Conservation (phyloP, 1,140 invertebrate genomes). For the Bathynomus jamesi region DNA sequence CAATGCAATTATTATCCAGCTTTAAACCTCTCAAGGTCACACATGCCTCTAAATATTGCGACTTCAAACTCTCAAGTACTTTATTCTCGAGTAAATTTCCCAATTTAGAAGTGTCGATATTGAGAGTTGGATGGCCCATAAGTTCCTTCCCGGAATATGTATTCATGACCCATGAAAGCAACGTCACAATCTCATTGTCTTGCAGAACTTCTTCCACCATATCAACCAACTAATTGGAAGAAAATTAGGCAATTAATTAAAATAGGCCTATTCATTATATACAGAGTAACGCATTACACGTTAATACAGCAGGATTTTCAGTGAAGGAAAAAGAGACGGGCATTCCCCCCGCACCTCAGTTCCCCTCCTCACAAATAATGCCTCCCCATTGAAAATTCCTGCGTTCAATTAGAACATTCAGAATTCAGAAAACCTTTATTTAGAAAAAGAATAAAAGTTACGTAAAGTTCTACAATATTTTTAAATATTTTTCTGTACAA, state of each 20-base stretch:
- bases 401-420: too few relatives aligned
- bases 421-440: too few relatives aligned
- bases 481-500: too few relatives aligned
- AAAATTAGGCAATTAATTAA: background rate
- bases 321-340: too few relatives aligned
- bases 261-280: too few relatives aligned
- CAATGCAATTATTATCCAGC: constrained; percentile 8
- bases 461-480: too few relatives aligned
- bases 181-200: constrained; percentile 92
- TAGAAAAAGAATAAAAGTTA: too few relatives aligned
- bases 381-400: too few relatives aligned
- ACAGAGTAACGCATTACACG: too few relatives aligned
- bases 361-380: too few relatives aligned
- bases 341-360: too few relatives aligned
- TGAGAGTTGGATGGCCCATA: constrained; percentile 77
- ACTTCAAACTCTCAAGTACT: constrained; percentile 67
- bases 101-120: constrained; percentile 60
- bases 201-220: constrained; percentile 77
- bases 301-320: too few relatives aligned
- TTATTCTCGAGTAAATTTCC: constrained; percentile 65
- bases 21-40: background rate
- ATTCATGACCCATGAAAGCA: constrained; percentile 85
- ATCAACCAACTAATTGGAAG: constrained; percentile 62
- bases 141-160: constrained; percentile 75
- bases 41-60: constrained; percentile 63